Evolutionary conservation across 2,113 vertebrate genomes (phyloP).

Genomic region (Hipposideros armiger): DNA sequence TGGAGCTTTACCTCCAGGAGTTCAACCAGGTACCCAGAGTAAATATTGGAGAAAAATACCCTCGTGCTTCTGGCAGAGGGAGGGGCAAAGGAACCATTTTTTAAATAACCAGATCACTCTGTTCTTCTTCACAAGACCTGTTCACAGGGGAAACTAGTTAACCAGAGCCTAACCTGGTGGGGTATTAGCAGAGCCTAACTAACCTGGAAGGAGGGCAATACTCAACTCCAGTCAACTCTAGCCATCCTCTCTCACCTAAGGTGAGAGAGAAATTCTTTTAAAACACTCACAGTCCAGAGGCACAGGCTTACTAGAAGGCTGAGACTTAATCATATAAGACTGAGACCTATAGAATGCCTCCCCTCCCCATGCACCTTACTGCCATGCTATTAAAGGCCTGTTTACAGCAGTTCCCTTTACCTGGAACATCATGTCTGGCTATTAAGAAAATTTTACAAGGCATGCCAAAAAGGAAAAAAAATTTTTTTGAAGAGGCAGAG

Average conservation of each 20-base stretch:
- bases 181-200: not conserved
- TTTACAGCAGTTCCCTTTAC: not conserved
- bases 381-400: not conserved
- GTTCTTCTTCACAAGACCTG: not conserved
- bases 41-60: not conserved
- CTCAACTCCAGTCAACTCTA: not conserved
- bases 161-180: not conserved
- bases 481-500: not conserved
- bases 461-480: not conserved
- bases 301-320: not conserved
- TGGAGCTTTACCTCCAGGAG: not conserved
- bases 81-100: not conserved
- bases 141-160: not conserved
- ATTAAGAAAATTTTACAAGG: not conserved
- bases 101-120: not conserved
- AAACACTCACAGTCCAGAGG: not conserved
- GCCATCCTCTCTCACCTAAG: not conserved
- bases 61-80: not conserved
- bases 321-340: not conserved
- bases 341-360: not conserved
- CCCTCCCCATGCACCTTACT: not conserved
- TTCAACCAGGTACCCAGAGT: not conserved
- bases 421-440: not conserved
- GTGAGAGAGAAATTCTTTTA: not conserved
- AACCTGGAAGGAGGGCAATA: not conserved